Conservation (phyloP, 2,113 vertebrate species). For the Dolichallabes microphthalmus region DNA sequence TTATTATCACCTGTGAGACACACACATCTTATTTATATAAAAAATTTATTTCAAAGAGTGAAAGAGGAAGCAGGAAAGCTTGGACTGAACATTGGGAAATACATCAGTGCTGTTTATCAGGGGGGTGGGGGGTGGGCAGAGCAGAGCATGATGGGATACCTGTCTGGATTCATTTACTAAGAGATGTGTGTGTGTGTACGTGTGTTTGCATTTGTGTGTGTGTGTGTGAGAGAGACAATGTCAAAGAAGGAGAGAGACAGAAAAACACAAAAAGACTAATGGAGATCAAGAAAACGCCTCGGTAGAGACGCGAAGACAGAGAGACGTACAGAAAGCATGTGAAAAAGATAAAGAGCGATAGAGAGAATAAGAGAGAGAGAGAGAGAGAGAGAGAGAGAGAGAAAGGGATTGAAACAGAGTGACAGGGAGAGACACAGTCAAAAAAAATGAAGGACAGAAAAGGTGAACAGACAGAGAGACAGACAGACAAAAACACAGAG, state of each 20-base stretch:
- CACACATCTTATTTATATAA: slow-evolving; percentile 66
- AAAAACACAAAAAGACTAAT: neutral
- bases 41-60: slow-evolving; percentile 41
- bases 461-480: neutral
- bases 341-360: neutral
- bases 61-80: neutral
- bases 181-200: neutral
- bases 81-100: neutral
- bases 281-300: neutral
- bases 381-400: neutral
- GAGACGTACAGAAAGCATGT: neutral
- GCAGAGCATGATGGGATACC: neutral
- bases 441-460: neutral
- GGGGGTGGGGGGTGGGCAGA: too few relatives aligned
- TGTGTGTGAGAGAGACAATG: neutral
- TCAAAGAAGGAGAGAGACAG: neutral
- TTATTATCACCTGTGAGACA: slow-evolving; percentile 68
- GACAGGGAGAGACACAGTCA: neutral
- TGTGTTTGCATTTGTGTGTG: too few relatives aligned
- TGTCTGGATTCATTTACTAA: neutral
- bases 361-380: neutral
- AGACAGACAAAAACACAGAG: too few relatives aligned
- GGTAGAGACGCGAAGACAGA: neutral
- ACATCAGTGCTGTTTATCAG: neutral
- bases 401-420: neutral